These are phyloP conservation scores for Proteles cristata DNA, from an alignment of 2,113 vertebrate genomes.

Conservation along the genomic window DNA sequence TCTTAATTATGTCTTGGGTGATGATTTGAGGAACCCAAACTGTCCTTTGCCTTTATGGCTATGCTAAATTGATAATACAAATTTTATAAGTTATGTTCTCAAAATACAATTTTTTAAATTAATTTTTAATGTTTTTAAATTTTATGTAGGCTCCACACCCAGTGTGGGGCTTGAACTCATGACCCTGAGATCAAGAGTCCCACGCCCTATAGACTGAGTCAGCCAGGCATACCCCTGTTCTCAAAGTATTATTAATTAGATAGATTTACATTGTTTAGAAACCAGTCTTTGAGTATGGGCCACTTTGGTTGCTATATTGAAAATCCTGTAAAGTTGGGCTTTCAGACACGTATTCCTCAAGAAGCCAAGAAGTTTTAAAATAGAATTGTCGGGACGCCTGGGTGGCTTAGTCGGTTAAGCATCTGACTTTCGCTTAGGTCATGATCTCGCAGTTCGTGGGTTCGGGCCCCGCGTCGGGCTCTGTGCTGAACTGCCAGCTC, in stretches of 20 bases:
- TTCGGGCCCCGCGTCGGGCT: too few species aligned
- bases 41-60: background rate
- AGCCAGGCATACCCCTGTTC: background rate
- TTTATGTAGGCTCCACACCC: too few species aligned
- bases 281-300: background rate
- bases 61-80: background rate
- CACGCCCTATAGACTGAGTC: too few species aligned
- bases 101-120: background rate
- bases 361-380: background rate
- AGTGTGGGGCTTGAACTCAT: too few species aligned
- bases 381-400: background rate
- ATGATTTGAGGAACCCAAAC: conserved; percentile 32
- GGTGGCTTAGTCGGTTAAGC: too few species aligned
- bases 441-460: too few species aligned
- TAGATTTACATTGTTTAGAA: conserved; percentile 17
- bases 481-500: too few species aligned
- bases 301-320: background rate
- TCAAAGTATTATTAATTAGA: background rate
- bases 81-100: background rate
- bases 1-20: background rate
- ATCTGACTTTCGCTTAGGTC: too few species aligned
- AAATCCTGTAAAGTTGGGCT: background rate
- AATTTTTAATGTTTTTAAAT: too few species aligned
- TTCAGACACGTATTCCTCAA: background rate
- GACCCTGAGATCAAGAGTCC: too few species aligned